Base-by-base conservation (phyloP, 2,113 vertebrate species). In the Baryphthengus martii region DNA sequence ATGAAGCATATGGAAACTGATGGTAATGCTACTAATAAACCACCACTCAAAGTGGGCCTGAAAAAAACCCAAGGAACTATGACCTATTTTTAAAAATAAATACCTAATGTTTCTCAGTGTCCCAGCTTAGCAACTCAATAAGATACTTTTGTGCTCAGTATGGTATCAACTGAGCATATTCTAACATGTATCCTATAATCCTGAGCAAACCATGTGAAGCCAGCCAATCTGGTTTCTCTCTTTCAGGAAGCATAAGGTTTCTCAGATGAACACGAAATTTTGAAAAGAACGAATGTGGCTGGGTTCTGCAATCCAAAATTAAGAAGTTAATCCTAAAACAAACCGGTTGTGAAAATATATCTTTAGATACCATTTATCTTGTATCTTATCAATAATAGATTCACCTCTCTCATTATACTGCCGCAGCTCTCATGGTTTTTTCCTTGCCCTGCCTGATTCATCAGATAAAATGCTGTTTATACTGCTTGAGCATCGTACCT, bases 131-230 rank as follows among this genome's bases (percentile, higher is more conserved):
- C n/a, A 70, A 86, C 44, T 77, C 59, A 44, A 0, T 85, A 85
- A 88, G 63, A 84, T 47, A 76, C 58, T 93, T 94, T 47, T 53
- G 26, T 6, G 13, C 31, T 90, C 28, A 66, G 72, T 53, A 58
- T 10, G 16, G 23, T 40, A 90, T 52, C 58, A 90, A 12, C 42
- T 24, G 42, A 81, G 50, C 28, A 28, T 52, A 52, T 52, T 80
- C 68, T 37, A 29, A 77, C 94, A 40, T 7, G 31, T 8, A 83
- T 77, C 72, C 68, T 67, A 50, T 91, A 84, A 89, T 91, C 77
- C 65, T 6, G n/a, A 39, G 7, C 31, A 71, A 71, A 90, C 67
- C 11, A 39, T 3, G 4, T 25, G 10, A 84, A 94, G 29, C 25
- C 72, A 86, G 59, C 18, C 83, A 80, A 59, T 63, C 39, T 2